Percentiles rank a stretch among this genome's conserved stretches.
These are phyloP conservation scores for Micropterix aruncella DNA, from an alignment of 2,888 invertebrate species.

Conservation along the genomic window DNA sequence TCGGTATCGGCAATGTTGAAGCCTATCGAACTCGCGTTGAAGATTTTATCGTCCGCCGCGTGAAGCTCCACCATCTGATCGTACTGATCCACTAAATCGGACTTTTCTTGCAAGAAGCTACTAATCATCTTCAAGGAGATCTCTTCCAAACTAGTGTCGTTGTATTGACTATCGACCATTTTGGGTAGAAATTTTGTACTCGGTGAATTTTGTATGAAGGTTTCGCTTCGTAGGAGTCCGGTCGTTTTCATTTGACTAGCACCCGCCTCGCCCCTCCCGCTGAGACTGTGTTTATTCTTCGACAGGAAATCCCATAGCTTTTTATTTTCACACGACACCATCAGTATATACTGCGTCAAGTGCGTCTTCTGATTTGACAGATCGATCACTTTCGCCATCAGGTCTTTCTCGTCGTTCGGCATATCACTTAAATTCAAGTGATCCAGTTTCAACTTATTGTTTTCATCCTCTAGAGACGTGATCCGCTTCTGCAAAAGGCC, in stretches of 20 bases:
- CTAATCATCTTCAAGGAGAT: conserved; percentile 58
- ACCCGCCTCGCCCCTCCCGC: conserved; percentile 9
- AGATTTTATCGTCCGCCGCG: conserved; percentile 28
- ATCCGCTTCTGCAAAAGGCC: conserved; percentile 59
- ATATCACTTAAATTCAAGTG: conserved; percentile 21
- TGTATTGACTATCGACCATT: conserved; percentile 39
- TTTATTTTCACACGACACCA: conserved; percentile 72
- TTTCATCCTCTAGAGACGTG: conserved; percentile 59
- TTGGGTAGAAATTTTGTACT: conserved; percentile 32
- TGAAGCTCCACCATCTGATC: conserved; percentile 52
- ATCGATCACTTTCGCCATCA: conserved; percentile 52
- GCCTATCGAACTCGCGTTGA: conserved; percentile 46
- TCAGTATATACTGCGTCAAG: conserved; percentile 59
- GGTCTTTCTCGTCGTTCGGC: conserved; percentile 30
- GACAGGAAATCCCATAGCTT: conserved; percentile 65
- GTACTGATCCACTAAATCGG: conserved; percentile 52
- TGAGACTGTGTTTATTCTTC: conserved; percentile 26
- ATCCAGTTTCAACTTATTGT: conserved; percentile 43
- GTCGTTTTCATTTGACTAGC: conserved; percentile 20
- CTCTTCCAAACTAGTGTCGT: conserved; percentile 59
- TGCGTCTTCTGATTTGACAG: conserved; percentile 63
- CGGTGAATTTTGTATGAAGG: conserved; percentile 54
- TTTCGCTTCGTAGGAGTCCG: conserved; percentile 35
- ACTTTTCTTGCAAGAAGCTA: conserved; percentile 54
- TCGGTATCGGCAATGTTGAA: conserved; percentile 47